Base-by-base conservation (phyloP, 1,140 invertebrate genomes). In the Anthonomus grandis region DNA sequence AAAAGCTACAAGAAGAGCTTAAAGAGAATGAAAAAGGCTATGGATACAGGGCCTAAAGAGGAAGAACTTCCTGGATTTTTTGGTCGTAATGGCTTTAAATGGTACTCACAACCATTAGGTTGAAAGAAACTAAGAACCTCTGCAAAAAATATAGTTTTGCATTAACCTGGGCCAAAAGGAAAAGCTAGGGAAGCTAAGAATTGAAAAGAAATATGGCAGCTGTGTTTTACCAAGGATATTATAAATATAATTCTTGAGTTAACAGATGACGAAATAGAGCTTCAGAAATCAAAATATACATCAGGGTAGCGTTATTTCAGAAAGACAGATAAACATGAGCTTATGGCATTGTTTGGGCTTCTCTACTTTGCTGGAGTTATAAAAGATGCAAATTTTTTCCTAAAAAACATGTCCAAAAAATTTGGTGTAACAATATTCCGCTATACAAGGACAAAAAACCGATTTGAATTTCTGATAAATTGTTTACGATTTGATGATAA, bases 291-390 rank as follows among this genome's bases (percentile, higher is more conserved):
- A 31, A 31, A 31, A 31, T n/a, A 31, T 31, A 31, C 27, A 8
- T 31, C 27, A 8, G 27, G n/a, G n/a, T n/a, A 31, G 27, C 27
- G 27, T 8, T 31, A 31, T 31, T n/a, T 31, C 6, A 6, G n/a
- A 31, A n/a, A 31, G n/a, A n/a, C n/a, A 31, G n/a, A 38, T 6
- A 38, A 38, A 38, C 4, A 5, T 5, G 37, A 38, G 17, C 37
- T 38, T 8, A 38, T 38, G 37, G 37, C 37, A n/a, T 38, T 38
- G 37, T 38, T 38, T 38, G 37, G 37, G 13, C 37, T 38, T 13
- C 37, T 38, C 13, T 38, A 38, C 17, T 38, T 38, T 38, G 37
- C 37, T 38, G 37, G 37, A 13, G 37, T 38, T 5, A n/a, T 38
- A 38, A 38, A 31, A 31, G 27, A 31, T 31, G 27, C 27, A 31